These are phyloP conservation scores for Pachypeltis micranthus DNA, from an alignment of 1,140 invertebrate species.

Conservation along the genomic window DNA sequence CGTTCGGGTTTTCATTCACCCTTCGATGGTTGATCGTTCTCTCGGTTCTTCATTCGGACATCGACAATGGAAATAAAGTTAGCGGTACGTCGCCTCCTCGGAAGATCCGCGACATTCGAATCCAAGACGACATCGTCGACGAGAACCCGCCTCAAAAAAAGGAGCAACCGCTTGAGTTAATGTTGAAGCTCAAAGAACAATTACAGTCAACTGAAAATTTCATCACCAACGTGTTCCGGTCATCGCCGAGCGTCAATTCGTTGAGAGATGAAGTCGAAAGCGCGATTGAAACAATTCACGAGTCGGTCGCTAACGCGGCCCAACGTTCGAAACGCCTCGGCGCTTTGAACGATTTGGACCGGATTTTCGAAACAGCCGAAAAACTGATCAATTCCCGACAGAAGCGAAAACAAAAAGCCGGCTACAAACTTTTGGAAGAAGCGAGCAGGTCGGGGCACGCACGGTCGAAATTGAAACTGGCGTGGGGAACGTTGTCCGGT, in stretches of 20 bases:
- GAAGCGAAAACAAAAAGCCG: slow-evolving; percentile 32
- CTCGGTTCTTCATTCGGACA: too few relatives aligned
- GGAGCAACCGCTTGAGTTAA: background rate
- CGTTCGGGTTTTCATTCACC: too few relatives aligned
- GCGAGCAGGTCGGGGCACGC: slow-evolving; percentile 67
- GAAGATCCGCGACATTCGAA: too few relatives aligned
- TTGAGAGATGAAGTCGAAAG: background rate
- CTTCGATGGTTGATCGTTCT: too few relatives aligned
- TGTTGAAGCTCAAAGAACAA: background rate
- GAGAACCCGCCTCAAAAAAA: too few relatives aligned
- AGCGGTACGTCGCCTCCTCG: too few relatives aligned
- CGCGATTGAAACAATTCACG: background rate
- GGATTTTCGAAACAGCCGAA: background rate
- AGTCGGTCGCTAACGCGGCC: background rate
- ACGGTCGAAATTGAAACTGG: slow-evolving; percentile 65
- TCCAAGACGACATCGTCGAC: too few relatives aligned
- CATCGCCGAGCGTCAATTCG: background rate
- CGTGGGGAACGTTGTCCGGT: slow-evolving; percentile 77
- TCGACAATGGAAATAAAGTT: too few relatives aligned
- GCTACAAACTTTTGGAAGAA: slow-evolving; percentile 51
- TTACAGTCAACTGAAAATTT: background rate
- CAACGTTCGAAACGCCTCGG: too few relatives aligned
- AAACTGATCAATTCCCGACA: background rate
- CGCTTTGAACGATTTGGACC: background rate
- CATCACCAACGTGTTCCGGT: background rate